Evolutionary conservation across 2,888 invertebrate genomes (phyloP), one percentile per base, ranked within the genome.

Genomic region (Netelia melanura): DNA sequence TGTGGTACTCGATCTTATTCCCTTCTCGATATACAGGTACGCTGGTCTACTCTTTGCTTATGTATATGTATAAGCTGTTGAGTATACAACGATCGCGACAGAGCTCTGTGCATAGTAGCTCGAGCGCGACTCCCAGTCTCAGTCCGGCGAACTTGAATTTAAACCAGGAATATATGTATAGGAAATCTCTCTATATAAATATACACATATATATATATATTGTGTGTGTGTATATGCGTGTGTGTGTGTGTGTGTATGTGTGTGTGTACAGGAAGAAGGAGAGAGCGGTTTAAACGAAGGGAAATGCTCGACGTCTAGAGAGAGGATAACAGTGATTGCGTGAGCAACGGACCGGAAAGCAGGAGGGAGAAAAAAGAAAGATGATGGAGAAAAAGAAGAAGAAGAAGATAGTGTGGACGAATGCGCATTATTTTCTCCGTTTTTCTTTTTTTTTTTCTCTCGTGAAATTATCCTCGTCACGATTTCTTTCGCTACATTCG

Each of bases 81-180:
- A 8, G 48, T 58, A 43, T 77, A 58, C 54, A 67, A 48, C 48
- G 68, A n/a, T 48, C 70, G 52, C 62, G 70, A 62, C 62, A 43
- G 48, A 76, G 68, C 44, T 8, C 70, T 23, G 17, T n/a, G 81
- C 25, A 38, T 52, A 68, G 74, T 78, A 62, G 74, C 44, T 78
- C 52, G 68, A 72, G 83, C 72, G 78, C 72, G 74, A 78, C 78
- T 56, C 25, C 38, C 74, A 74, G 78, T 74, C 83, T 74, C 76
- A 76, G 76, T 81, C 84, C 80, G 81, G 81, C 72, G 79, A 84
- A 77, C 84, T 81, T 84, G 84, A 78, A 75, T 84, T 84, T 84
- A 74, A 72, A 79, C 64, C 67, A 72, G 21, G 68, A 68, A 79
- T 68, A 21, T 21, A 21, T 58, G 65, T 30, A 54, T 30, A 43